Evolutionary conservation across 2,888 invertebrate species (phyloP).

Genomic region (Phanerotoma sp.): DNA sequence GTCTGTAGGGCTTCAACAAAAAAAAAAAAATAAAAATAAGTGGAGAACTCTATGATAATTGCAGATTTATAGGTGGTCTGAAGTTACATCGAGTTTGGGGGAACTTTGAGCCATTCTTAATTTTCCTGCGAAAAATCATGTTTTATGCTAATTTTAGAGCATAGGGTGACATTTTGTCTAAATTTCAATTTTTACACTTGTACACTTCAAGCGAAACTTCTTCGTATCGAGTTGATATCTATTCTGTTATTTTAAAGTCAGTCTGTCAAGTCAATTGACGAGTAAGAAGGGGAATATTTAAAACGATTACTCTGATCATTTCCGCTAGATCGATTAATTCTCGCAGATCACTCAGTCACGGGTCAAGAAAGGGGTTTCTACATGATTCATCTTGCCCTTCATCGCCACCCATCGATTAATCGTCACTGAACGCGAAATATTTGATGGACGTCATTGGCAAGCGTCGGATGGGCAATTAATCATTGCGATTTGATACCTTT

Average conservation of each 20-base stretch:
- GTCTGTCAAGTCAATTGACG: constrained; percentile 7
- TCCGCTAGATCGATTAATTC: constrained; percentile 19
- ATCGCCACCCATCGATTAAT: constrained; percentile 21
- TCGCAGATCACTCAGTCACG: constrained; percentile 5
- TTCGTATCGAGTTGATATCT: background rate
- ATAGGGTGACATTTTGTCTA: too few relatives aligned
- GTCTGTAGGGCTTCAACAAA: too few relatives aligned
- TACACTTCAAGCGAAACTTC: too few relatives aligned
- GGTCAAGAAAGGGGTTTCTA: constrained; percentile 18
- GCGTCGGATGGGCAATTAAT: constrained; percentile 16
- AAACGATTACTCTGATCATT: constrained; percentile 8
- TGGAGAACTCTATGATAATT: too few relatives aligned
- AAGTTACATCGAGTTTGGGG: too few relatives aligned
- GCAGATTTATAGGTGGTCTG: too few relatives aligned
- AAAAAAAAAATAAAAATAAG: too few relatives aligned
- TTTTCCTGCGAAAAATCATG: too few relatives aligned
- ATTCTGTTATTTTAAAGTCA: background rate
- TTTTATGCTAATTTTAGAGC: too few relatives aligned
- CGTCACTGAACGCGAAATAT: constrained; percentile 16
- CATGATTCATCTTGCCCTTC: constrained; percentile 16
- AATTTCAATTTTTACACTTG: too few relatives aligned
- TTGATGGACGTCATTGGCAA: constrained; percentile 4
- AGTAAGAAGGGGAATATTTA: constrained; percentile 3
- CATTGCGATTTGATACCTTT: constrained; percentile 3
- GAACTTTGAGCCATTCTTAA: too few relatives aligned